These are phyloP conservation scores for Philhelius pedissequus DNA, from an alignment of 2,888 invertebrate genomes.

Conservation along the genomic window DNA sequence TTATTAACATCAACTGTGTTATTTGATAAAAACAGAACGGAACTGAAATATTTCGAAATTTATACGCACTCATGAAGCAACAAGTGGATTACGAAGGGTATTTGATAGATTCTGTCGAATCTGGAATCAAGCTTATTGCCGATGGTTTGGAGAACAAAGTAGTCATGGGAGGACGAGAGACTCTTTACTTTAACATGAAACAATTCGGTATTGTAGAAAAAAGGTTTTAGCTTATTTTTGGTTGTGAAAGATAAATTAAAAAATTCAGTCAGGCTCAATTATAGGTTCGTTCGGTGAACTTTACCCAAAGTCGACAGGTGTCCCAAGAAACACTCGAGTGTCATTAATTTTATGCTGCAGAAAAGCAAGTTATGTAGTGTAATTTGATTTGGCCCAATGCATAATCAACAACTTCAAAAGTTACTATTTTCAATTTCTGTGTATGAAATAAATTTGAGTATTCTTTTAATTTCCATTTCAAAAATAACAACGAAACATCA, in stretches of 20 bases:
- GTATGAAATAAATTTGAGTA: too few relatives aligned
- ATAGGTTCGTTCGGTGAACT: too few relatives aligned
- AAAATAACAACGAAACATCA: too few relatives aligned
- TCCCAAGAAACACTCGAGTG: too few relatives aligned
- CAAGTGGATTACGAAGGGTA: slow-evolving; percentile 79
- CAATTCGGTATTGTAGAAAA: slow-evolving; percentile 81
- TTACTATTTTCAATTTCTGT: too few relatives aligned
- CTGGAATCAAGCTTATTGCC: slow-evolving; percentile 84
- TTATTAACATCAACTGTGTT: too few relatives aligned
- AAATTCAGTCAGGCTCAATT: not conserved
- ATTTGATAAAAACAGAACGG: slow-evolving; percentile 83
- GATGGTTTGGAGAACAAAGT: slow-evolving; percentile 82
- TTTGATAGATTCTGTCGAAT: slow-evolving; percentile 85
- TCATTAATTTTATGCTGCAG: too few relatives aligned
- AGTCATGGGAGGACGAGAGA: slow-evolving; percentile 87
- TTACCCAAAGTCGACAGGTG: too few relatives aligned
- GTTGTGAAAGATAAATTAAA: not conserved
- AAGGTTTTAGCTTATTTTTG: not conserved
- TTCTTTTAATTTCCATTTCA: too few relatives aligned
- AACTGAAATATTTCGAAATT: slow-evolving; percentile 85
- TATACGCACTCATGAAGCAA: slow-evolving; percentile 84
- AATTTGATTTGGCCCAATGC: too few relatives aligned
- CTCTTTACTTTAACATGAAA: slow-evolving; percentile 87
- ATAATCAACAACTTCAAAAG: too few relatives aligned
- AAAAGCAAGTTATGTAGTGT: too few relatives aligned